These are phyloP conservation scores for Tachystola acroxantha DNA, from an alignment of 2,888 invertebrate genomes.

Conservation along the genomic window DNA sequence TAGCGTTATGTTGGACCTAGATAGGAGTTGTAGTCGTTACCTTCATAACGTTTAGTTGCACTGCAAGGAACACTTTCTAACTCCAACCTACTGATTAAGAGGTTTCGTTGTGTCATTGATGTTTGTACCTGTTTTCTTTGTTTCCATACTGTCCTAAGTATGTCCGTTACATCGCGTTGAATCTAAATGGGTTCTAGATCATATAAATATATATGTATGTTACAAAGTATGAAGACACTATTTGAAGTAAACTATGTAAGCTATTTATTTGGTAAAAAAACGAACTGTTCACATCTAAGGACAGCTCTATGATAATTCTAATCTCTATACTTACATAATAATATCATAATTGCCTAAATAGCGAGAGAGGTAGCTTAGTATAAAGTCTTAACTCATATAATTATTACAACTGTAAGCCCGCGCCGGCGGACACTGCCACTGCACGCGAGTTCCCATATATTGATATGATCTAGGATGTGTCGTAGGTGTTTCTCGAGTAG, in stretches of 20 bases:
- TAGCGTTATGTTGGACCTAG: conserved; percentile 51
- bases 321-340: conserved; percentile 45
- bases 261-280: conserved; percentile 25
- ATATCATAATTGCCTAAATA: conserved; percentile 67
- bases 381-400: conserved; percentile 55
- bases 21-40: conserved; percentile 20
- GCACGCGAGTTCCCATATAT: conserved; percentile 64
- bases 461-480: conserved; percentile 78
- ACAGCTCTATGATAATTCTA: conserved; percentile 51
- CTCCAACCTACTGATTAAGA: conserved; percentile 31
- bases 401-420: conserved; percentile 16
- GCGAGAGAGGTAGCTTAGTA: conserved; percentile 72
- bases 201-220: conserved; percentile 71
- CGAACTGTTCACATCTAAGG: conserved; percentile 48
- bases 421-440: conserved; percentile 51
- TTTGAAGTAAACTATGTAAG: conserved; percentile 28
- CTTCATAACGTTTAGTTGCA: conserved; percentile 24
- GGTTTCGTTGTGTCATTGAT: conserved; percentile 25
- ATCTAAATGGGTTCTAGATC: conserved; percentile 72
- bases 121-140: conserved; percentile 14
- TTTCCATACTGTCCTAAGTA: conserved; percentile 25
- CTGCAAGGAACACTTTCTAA: conserved; percentile 21
- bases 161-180: conserved; percentile 36
- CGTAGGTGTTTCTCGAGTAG: conserved; percentile 76
- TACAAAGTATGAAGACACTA: conserved; percentile 32